A percentile compares a stretch with the other conserved stretches of the same genome.
Evolutionary conservation across 2,113 vertebrate genomes (phyloP).

Genomic region (Tachycineta bicolor): DNA sequence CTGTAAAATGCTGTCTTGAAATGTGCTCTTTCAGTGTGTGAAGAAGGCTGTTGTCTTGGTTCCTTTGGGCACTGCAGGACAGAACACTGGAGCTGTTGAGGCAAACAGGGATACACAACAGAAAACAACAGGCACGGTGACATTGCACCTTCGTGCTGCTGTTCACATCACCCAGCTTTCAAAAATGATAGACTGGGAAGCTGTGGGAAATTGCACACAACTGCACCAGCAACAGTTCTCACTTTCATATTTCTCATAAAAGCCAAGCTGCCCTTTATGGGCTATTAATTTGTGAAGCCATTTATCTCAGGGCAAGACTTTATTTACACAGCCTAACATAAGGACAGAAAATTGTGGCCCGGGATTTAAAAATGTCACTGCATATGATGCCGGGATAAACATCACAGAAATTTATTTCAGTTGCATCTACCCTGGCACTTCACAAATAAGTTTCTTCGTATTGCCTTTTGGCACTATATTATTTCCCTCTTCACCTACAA

Average conservation of each 20-base stretch:
- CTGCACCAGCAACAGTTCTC: background rate
- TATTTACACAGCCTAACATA: background rate
- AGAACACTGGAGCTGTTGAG: background rate
- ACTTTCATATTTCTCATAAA: background rate
- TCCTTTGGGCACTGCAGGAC: background rate
- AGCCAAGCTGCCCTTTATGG: background rate
- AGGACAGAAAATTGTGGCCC: background rate
- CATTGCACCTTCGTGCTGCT: background rate
- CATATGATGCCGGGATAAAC: background rate
- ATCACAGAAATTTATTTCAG: background rate
- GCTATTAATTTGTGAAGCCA: constrained; percentile 20
- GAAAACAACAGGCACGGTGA: background rate
- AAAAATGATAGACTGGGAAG: background rate
- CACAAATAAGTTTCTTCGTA: background rate
- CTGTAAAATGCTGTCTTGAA: background rate
- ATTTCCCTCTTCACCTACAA: background rate
- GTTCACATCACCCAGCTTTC: background rate
- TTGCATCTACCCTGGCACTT: background rate
- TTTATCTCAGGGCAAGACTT: constrained; percentile 1
- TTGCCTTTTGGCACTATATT: background rate
- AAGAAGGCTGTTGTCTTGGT: background rate
- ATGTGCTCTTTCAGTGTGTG: background rate
- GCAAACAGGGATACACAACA: background rate
- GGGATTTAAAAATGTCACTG: constrained; percentile 8
- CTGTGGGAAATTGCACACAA: background rate